Conservation (phyloP, 2,797 vertebrate species). For the Aselliscus stoliczkanus region DNA sequence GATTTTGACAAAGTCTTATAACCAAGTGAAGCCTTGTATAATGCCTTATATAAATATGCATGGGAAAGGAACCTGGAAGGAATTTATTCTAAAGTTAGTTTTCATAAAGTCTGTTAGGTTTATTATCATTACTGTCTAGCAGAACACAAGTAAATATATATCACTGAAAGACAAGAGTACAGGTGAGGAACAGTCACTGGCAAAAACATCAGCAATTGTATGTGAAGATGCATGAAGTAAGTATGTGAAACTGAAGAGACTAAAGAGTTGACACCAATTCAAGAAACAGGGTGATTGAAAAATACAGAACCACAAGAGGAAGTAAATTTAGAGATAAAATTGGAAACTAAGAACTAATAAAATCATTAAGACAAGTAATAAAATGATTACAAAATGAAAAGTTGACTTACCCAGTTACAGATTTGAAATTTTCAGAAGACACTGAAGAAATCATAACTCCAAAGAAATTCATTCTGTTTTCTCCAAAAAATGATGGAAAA, state of each 20-base stretch:
- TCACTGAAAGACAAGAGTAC: not conserved
- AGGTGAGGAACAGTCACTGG: not conserved
- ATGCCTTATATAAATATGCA: not conserved
- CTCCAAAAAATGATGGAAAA: not conserved
- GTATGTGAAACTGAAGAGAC: not conserved
- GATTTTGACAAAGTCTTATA: not conserved
- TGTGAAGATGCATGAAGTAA: not conserved
- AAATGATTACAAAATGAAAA: not conserved
- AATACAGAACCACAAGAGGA: not conserved
- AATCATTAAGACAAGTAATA: not conserved
- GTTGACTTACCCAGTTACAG: not conserved
- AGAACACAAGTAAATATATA: not conserved
- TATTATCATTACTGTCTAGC: not conserved
- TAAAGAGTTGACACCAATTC: not conserved
- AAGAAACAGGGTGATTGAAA: not conserved
- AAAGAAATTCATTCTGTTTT: not conserved
- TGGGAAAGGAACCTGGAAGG: not conserved
- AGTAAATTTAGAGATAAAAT: not conserved
- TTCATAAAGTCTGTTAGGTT: not conserved
- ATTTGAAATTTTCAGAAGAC: not conserved
- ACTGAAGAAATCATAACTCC: not conserved
- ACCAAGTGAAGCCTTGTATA: not conserved
- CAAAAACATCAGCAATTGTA: not conserved
- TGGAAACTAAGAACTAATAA: not conserved
- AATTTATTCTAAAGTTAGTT: slow-evolving; percentile 5